Base-by-base conservation (phyloP, 1,140 invertebrate species). In the Bursaphelenchus mucronatus region DNA sequence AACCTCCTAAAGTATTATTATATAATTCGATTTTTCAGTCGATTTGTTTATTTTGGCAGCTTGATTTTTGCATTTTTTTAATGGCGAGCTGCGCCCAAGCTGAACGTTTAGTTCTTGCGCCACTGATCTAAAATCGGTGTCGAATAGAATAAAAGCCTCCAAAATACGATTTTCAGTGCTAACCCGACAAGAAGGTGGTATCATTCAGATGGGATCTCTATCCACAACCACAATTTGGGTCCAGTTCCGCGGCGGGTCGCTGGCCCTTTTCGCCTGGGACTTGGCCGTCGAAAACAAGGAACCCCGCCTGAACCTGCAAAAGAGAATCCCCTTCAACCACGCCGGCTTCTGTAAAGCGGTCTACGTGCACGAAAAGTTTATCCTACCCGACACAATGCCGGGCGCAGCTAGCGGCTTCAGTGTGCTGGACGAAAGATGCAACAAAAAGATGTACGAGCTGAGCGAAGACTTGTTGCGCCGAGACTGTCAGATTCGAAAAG, bases 201-300 rank as follows among this genome's bases (percentile, higher is more conserved):
- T 59, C 3, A 50, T 30, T 6, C 11, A 59, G 40, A 59, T 59
- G 57, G 57, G 57, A n/a, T n/a, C 41, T 9, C 30, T 59, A 6
- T 59, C 57, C 11, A 59, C 57, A 4, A 59, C 57, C 40, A 44
- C 43, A 45, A 11, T 59, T 30, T 59, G 57, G 57, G 45, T 59
- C 40, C 57, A 59, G 52, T 59, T 59, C 40, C 57, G 57, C 11
- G 57, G 57, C 40, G 57, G 57, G 1, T 44, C 45, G 57, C 41
- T 59, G 11, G 57, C 40, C 13, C 43, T 59, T 1, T 59, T 40
- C 40, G 15, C 57, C 1, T 59, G 57, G 57, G 47, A 59, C 45
- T 39, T 59, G 40, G n/a, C 15, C 11, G 41, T 15, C 41, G 57
- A 49, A 19, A 13, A 59, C 30, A 30, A 30, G 30, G 30, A 59